Base-by-base conservation (phyloP, 2,888 invertebrate species). In the Eledone cirrhosa region DNA sequence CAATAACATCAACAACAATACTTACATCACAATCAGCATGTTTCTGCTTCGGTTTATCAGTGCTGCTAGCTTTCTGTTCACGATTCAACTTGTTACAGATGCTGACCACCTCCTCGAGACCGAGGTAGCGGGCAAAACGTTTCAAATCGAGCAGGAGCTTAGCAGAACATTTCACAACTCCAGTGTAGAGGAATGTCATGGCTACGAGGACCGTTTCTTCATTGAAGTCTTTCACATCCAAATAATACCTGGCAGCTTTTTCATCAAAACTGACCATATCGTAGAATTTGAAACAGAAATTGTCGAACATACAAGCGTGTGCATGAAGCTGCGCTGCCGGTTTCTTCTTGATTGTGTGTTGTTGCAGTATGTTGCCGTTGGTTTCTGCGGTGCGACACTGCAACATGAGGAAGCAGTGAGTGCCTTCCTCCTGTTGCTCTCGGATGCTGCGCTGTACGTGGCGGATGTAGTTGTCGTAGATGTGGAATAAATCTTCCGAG, bases 401-500 rank as follows among this genome's bases (percentile, higher is more conserved):
- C 24, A 72, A n/a, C 13, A 72, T 13, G 14, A 72, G 31, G 41
- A 72, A 72, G 31, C 72, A 72, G 72, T 41, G 41, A 41, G 22
- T 41, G 22, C 72, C 72, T 14, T 72, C 72, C 41, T 72, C 33
- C 41, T 72, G 72, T 22, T 72, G 72, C 33, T 41, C 33, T 72
- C 31, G 72, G 8, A 72, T 31, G 31, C 31, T 41, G 33, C 41
- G 33, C 31, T 41, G 41, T 41, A 72, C 72, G 31, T 72, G 72
- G 13, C 72, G 72, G 41, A 72, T 72, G 24, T 72, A 72, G 72
- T 72, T 72, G 27, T 72, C 72, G 8, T 72, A 72, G 24, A 72
- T 72, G 41, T 72, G 72, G n/a, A 72, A 72, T 41, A 72, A 29
- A 22, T 72, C 72, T 33, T 72, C 72, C n/a, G 33, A 33, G 31